Percentiles rank a stretch among this genome's conserved stretches.
These are phyloP conservation scores for Neopelma chrysocephalum DNA, from an alignment of 2,797 vertebrate genomes.

Conservation along the genomic window DNA sequence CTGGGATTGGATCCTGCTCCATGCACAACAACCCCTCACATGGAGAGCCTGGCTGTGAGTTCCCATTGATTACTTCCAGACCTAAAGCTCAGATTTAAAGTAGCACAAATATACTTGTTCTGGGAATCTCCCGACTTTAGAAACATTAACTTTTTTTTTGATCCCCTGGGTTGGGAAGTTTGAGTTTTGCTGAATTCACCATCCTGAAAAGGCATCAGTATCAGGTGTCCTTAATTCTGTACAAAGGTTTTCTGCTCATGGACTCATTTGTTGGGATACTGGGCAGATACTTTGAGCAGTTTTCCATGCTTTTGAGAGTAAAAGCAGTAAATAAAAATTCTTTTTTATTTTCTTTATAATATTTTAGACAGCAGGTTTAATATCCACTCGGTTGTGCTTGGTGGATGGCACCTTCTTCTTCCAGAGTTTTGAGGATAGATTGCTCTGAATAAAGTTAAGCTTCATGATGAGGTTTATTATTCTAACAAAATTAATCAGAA, in stretches of 20 bases:
- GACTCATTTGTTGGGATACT: background rate
- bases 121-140: background rate
- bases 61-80: background rate
- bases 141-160: background rate
- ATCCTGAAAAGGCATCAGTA: background rate
- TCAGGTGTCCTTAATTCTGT: background rate
- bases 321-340: background rate
- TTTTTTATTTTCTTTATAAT: background rate
- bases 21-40: rapidly evolving
- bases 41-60: background rate
- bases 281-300: background rate
- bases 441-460: background rate
- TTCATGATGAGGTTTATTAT: background rate
- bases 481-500: background rate
- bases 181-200: background rate
- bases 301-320: background rate
- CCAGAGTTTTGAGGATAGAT: background rate
- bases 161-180: background rate
- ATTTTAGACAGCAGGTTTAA: background rate
- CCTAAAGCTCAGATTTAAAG: background rate
- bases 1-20: background rate
- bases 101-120: background rate
- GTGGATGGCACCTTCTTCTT: background rate
- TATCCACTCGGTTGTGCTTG: background rate
- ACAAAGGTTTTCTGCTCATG: background rate